Base-by-base conservation (phyloP, 2,888 invertebrate species). In the Galerucella nymphaeae region DNA sequence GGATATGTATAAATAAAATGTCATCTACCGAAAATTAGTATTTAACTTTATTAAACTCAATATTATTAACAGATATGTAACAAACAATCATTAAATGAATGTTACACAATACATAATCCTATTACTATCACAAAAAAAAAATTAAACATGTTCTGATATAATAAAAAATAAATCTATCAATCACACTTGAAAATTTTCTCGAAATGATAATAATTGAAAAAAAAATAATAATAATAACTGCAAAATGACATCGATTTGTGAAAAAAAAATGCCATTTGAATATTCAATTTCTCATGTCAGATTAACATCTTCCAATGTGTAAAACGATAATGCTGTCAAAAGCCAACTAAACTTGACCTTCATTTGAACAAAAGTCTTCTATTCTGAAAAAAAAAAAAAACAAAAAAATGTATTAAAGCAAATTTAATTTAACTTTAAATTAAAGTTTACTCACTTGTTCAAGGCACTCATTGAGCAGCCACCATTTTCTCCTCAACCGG, bases 11-110 rank as follows among this genome's bases (percentile, higher is more conserved):
- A 50, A 61, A 50, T 65, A 55, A 65, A 38, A 65, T 13, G n/a
- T 61, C 16, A 2, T 18, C 9, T n/a, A 30, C 10, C 48, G 50
- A 50, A 65, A 63, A 57, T 57, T 67, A 67, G 73, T 75, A 78
- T 76, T 75, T 75, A 79, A 77, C 77, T 80, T 78, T 81, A 80
- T 80, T 80, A 78, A 79, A 79, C 79, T 79, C 77, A 77, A 80
- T 80, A 82, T 83, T 83, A 81, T 83, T 84, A 84, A 84, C 83
- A 84, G 82, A 82, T 81, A 80, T 80, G 82, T 83, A 84, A 83
- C 83, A 81, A 82, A 80, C 79, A 78, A 79, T 71, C 72, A 70
- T 58, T 74, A 11, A 78, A 76, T 74, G 70, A 78, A 78, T 80
- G 80, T 80, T 80, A 83, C 81, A 80, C 76, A 80, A 80, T 79